A percentile compares a stretch with the other conserved stretches of the same genome.
These are phyloP conservation scores for Drosophila flavopinicola DNA, from an alignment of 2,888 invertebrate species.

Conservation along the genomic window DNA sequence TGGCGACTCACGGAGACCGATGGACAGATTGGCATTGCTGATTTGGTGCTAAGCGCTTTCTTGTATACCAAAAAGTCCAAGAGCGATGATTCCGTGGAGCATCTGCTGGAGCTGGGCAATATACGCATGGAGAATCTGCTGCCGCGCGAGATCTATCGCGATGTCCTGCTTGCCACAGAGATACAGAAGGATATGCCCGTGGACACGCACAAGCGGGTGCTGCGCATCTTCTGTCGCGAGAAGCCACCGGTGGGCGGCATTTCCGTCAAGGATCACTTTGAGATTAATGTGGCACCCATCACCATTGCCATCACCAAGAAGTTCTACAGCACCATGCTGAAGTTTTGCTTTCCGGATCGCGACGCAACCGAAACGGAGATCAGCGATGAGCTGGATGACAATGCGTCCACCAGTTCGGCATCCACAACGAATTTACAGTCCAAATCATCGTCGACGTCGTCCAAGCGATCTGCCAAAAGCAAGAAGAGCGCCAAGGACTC, in stretches of 20 bases:
- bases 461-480: constrained; percentile 81
- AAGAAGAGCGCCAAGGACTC: constrained; percentile 90
- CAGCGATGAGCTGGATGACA: constrained; percentile 87
- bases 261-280: constrained; percentile 99
- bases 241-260: constrained; percentile 99
- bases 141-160: constrained; percentile 96
- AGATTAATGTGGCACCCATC: constrained; percentile 98
- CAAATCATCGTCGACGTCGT: constrained; percentile 52
- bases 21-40: constrained; percentile 98
- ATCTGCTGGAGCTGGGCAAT: constrained; percentile 97
- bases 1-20: constrained; percentile 99
- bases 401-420: constrained; percentile 85
- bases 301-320: constrained; percentile 96
- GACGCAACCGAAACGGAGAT: constrained; percentile 90
- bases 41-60: constrained; percentile 97
- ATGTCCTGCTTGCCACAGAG: constrained; percentile 92
- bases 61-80: constrained; percentile 98
- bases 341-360: constrained; percentile 98
- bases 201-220: constrained; percentile 93
- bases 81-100: constrained; percentile 98
- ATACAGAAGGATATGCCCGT: constrained; percentile 94
- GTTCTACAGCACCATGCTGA: constrained; percentile 98
- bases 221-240: constrained; percentile 97
- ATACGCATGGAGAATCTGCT: constrained; percentile 97
- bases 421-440: constrained; percentile 84